These are phyloP conservation scores for Cheirogaleus medius DNA, from an alignment of 2,113 vertebrate genomes.

Conservation along the genomic window DNA sequence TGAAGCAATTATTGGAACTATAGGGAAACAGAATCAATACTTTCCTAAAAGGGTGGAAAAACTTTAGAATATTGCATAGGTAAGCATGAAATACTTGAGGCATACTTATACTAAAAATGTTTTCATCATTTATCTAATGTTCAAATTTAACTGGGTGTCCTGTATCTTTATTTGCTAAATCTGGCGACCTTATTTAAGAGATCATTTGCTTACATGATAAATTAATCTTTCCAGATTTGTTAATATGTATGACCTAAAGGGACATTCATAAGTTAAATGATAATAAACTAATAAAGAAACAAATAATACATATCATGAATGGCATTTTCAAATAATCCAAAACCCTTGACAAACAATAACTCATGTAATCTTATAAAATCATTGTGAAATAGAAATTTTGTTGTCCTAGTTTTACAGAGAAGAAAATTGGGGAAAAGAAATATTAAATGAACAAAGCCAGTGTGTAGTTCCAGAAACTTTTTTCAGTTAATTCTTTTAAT, in stretches of 20 bases:
- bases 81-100: not conserved
- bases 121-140: not conserved
- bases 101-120: not conserved
- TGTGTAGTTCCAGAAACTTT: not conserved
- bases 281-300: not conserved
- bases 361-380: not conserved
- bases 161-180: not conserved
- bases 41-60: not conserved
- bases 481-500: not conserved
- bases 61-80: not conserved
- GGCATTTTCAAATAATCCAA: not conserved
- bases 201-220: not conserved
- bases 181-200: not conserved
- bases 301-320: not conserved
- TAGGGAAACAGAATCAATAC: not conserved
- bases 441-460: not conserved
- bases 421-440: not conserved
- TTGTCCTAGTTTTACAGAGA: not conserved
- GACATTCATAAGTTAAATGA: not conserved
- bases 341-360: not conserved
- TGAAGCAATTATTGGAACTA: not conserved
- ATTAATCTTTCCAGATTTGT: not conserved
- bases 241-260: not conserved
- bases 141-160: not conserved
- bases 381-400: not conserved